Evolutionary conservation across 2,113 vertebrate species (phyloP), one percentile per base, ranked within the genome.

Genomic region (Steatornis caripensis): DNA sequence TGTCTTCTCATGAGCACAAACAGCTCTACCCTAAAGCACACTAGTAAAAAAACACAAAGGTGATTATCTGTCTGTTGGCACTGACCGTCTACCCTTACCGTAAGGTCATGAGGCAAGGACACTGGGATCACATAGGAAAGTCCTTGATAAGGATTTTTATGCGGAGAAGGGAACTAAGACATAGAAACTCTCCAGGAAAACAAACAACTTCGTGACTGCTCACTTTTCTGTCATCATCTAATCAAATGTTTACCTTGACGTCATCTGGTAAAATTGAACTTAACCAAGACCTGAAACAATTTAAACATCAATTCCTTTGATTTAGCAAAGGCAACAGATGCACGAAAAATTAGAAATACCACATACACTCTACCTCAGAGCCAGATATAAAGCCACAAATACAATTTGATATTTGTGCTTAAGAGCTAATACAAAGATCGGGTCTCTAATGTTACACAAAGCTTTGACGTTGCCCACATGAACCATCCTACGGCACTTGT

Each of bases 401-500:
- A 13, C 4, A 9, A 34, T 70, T 62, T 75, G 17, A 18, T 62
- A 22, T 34, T 22, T 19, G 12, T 49, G 32, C 7, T 74, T 45
- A 8, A 34, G 49, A 71, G 58, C 36, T 5, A 21, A 65, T 9
- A 12, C 4, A 39, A 57, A 80, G 39, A 60, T 53, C 16, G 29
- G 11, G 36, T 4, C 7, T 4, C 9, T 58, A 51, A 22, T 1
- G 0, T 21, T n/a, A n/a, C 22, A 6, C 3, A 5, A 43, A 26
- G 37, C 34, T 57, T 66, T 12, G 12, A 10, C 0, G 0, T 10
- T 22, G 11, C 53, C 72, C 6, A 4, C 9, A 3, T 23, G 23
- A 66, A 29, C 34, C 36, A 6, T 29, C 48, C 23, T 14, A 24
- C 0, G 5, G 37, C 3, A 36, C 0, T 0, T 6, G 2, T 5